phyloP scores from a whole-genome alignment of 64 coral and sea anemone species.

The Montipora foliosa region DNA sequence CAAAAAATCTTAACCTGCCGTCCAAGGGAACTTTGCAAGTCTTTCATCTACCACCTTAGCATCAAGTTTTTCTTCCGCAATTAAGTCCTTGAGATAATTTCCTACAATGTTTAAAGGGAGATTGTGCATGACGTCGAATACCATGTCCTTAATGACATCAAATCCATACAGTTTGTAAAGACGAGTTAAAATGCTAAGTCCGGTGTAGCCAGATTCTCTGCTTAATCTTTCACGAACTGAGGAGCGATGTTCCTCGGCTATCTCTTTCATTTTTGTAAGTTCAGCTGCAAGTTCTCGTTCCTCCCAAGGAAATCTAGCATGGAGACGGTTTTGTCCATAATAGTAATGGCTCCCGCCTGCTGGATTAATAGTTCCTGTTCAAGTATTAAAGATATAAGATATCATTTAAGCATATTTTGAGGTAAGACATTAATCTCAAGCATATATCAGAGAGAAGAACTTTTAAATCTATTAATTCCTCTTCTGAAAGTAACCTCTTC shows the following conservation, averaged over 20 bases:
- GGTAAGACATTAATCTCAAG: no score
- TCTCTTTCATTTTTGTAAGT: constrained; percentile 1
- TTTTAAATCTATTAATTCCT: no score
- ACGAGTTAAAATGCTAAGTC: constrained; percentile 36
- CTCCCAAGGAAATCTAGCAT: constrained; percentile 44
- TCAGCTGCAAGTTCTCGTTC: neutral
- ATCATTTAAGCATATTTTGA: neutral
- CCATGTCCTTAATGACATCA: constrained; percentile 36
- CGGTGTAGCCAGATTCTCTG: constrained; percentile 46
- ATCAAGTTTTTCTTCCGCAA: neutral
- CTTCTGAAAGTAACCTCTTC: no score
- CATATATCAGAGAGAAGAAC: no score
- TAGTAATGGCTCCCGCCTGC: constrained; percentile 3
- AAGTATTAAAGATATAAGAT: neutral
- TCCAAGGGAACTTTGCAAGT: neutral
- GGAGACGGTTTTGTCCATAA: constrained; percentile 45
- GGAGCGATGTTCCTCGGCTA: constrained; percentile 28
- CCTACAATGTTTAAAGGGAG: constrained; percentile 38
- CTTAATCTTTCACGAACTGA: neutral
- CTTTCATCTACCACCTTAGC: neutral
- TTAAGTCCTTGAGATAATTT: neutral
- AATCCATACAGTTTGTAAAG: constrained; percentile 49
- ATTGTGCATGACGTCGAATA: constrained; percentile 50
- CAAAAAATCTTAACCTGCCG: neutral
- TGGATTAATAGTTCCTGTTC: constrained; percentile 29